phyloP scores from a whole-genome alignment of 2,888 invertebrate genomes.

The Tuberolachnus salignus region DNA sequence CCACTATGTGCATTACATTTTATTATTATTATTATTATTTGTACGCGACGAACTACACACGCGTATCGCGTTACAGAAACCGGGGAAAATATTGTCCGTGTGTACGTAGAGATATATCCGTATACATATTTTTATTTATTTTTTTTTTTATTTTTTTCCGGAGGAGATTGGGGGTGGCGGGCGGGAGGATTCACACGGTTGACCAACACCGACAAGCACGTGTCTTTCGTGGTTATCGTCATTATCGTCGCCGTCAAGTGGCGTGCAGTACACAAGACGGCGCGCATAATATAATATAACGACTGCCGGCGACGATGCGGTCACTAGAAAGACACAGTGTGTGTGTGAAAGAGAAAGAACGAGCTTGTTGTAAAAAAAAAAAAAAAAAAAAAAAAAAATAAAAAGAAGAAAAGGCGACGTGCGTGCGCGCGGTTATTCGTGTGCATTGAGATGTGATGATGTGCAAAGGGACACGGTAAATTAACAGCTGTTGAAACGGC shows the following conservation, averaged over 20 bases:
- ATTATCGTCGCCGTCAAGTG: background rate
- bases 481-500: constrained; percentile 45
- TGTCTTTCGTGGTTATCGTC: constrained; percentile 1
- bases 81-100: constrained; percentile 17
- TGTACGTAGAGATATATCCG: too few species aligned
- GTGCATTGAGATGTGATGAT: constrained; percentile 45
- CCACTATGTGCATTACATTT: too few species aligned
- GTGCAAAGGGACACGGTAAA: constrained; percentile 38
- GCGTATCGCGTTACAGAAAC: constrained; percentile 44
- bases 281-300: background rate
- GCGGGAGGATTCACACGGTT: constrained; percentile 30
- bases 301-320: background rate
- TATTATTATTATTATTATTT: too few species aligned
- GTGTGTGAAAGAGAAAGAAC: background rate
- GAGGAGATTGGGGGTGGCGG: too few species aligned
- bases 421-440: constrained; percentile 14
- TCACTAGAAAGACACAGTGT: background rate
- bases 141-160: too few species aligned
- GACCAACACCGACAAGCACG: constrained; percentile 38
- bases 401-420: background rate
- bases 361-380: background rate
- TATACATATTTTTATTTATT: too few species aligned
- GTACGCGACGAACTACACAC: background rate
- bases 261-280: background rate
- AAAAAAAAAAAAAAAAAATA: background rate